Evolutionary conservation across 2,113 vertebrate species (phyloP).

Genomic region (Urocolius indicus): DNA sequence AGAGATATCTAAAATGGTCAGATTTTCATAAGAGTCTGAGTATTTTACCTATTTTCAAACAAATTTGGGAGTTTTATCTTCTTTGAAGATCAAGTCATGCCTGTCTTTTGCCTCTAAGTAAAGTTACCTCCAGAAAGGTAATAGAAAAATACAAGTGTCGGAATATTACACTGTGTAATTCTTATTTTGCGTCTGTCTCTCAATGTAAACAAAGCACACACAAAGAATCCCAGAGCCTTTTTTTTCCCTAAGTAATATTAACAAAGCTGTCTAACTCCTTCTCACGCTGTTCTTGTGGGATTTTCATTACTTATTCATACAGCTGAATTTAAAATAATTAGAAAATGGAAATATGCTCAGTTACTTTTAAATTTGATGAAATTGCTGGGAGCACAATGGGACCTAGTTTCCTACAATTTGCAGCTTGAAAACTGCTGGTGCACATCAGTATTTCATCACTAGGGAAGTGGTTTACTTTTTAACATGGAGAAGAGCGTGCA

Average conservation of each 20-base stretch:
- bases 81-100: background rate
- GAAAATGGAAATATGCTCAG: background rate
- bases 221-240: background rate
- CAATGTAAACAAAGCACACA: background rate
- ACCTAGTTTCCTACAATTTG: background rate
- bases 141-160: background rate
- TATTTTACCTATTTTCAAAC: background rate
- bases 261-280: background rate
- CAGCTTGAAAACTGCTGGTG: background rate
- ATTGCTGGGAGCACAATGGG: background rate
- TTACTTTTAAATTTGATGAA: background rate
- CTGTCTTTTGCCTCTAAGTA: background rate
- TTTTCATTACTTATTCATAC: background rate
- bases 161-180: background rate
- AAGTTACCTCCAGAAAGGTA: background rate
- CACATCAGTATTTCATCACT: background rate
- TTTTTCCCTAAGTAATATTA: background rate
- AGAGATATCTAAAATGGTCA: background rate
- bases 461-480: background rate
- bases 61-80: background rate
- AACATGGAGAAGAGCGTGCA: background rate
- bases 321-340: background rate
- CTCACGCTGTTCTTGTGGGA: background rate
- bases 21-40: background rate
- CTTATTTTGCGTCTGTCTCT: background rate